Percentiles rank a stretch among this genome's conserved stretches.
Conservation (phyloP, 2,888 invertebrate genomes). For the Harpalus rufipes region DNA sequence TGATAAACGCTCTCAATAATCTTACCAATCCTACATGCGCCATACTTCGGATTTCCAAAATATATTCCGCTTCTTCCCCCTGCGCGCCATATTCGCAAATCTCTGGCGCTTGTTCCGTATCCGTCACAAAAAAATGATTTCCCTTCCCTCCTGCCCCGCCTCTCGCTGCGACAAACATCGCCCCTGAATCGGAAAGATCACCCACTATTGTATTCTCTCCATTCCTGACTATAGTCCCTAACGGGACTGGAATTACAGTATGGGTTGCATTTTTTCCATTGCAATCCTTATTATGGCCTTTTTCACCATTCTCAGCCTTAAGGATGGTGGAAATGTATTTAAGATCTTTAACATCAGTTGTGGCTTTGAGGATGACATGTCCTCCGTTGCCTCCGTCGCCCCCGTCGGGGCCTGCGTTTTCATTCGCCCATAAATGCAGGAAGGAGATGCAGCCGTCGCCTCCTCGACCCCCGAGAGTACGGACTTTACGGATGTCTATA, state of each 20-base stretch:
- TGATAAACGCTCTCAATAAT: no score
- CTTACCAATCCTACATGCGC: slow-evolving; percentile 96
- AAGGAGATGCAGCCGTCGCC: slow-evolving; percentile 97
- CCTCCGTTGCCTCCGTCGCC: slow-evolving; percentile 98
- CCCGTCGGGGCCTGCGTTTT: slow-evolving; percentile 95
- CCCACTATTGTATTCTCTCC: slow-evolving; percentile 81
- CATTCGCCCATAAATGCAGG: slow-evolving; percentile 88
- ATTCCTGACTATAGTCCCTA: slow-evolving; percentile 87
- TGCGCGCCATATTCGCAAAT: slow-evolving; percentile 92
- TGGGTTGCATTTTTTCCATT: slow-evolving; percentile 90
- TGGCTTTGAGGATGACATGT: slow-evolving; percentile 92
- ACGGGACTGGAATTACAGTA: slow-evolving; percentile 86
- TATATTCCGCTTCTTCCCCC: slow-evolving; percentile 88
- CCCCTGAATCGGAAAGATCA: slow-evolving; percentile 83
- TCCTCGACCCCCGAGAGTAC: slow-evolving; percentile 90
- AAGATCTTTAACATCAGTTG: slow-evolving; percentile 84
- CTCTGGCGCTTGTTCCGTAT: slow-evolving; percentile 88
- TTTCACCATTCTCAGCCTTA: slow-evolving; percentile 85
- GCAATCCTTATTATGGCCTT: slow-evolving; percentile 87
- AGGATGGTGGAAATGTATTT: slow-evolving; percentile 82
- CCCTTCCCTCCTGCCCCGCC: slow-evolving; percentile 98
- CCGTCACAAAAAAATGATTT: slow-evolving; percentile 93
- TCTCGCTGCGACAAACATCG: slow-evolving; percentile 94
- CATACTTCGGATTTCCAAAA: slow-evolving; percentile 93
- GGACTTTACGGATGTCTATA: slow-evolving; percentile 84